Evolutionary conservation across 2,888 invertebrate genomes (phyloP), one percentile per base, ranked within the genome.

Genomic region (Apamea anceps): DNA sequence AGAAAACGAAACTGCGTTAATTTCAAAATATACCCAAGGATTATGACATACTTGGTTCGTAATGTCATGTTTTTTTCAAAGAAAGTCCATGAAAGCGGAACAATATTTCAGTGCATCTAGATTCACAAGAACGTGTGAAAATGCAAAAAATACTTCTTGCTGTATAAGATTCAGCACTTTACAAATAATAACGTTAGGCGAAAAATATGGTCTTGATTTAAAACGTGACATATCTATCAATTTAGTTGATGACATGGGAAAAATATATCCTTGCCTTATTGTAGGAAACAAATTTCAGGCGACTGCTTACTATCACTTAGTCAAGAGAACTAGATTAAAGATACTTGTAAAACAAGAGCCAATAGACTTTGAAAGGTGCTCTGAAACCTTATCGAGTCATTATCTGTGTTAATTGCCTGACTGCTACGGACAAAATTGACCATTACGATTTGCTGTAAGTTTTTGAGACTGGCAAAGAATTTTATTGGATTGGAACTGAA

Each of bases 201-300:
- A 74, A 71, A 85, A 62, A 66, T 68, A 2, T 63, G 18, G 32
- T 60, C 18, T 57, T 70, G 25, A 76, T 77, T 57, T 25, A 57
- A 72, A 77, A 86, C 79, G 79, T 82, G 83, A 85, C 79, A 75
- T 70, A 48, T 86, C n/a, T 70, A 74, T 37, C n/a, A 77, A 74
- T 73, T 63, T 65, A 37, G 45, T 74, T 73, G 67, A 73, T 67
- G 72, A 77, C 68, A 62, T n/a, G 25, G 10, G 45, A 79, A 60
- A 25, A 51, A 28, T 18, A 4, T 42, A 45, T 62, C 32, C 32
- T 15, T 60, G 60, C 66, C 51, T 77, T 71, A 45, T 54, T 83
- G n/a, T 15, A 57, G 2, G 10, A n/a, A 60, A 48, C 57, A 7
- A 57, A 70, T 81, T 70, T 68, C 25, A 60, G 42, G 21, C 10